Conservation (phyloP, 2,888 invertebrate species). For the Ectobius pallidus region DNA sequence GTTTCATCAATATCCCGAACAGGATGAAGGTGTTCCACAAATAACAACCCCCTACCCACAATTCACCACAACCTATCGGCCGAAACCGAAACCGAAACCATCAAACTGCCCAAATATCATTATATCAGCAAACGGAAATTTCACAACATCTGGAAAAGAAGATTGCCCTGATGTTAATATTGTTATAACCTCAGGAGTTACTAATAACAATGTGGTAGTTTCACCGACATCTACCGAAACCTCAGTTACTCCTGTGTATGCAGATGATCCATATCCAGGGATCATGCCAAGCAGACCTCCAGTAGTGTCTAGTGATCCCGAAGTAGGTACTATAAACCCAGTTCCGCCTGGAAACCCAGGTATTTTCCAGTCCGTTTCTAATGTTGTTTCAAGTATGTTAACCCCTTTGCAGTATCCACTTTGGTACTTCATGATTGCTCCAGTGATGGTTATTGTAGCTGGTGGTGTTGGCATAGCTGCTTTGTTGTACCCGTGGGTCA, state of each 20-base stretch:
- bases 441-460: conserved; percentile 14
- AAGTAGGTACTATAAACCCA: no score
- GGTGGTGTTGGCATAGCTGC: conserved; percentile 19
- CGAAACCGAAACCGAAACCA: neutral
- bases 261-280: neutral
- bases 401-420: conserved; percentile 5
- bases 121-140: conserved; percentile 13
- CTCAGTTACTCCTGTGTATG: neutral
- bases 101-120: conserved; percentile 28
- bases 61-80: neutral
- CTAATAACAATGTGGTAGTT: conserved; percentile 59
- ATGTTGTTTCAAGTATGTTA: neutral
- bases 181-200: conserved; percentile 71
- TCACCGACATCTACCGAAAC: neutral
- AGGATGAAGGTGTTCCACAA: neutral
- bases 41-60: neutral
- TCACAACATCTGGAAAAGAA: conserved; percentile 55
- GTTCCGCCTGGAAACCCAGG: neutral
- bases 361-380: neutral
- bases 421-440: conserved; percentile 7
- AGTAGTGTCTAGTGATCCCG: neutral
- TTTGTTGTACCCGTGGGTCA: conserved; percentile 9
- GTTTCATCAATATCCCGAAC: neutral
- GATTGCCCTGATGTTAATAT: conserved; percentile 73
- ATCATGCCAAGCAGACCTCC: neutral